A percentile compares a stretch with the other conserved stretches of the same genome.
phyloP scores from a whole-genome alignment of 1,140 invertebrate genomes.

The Drosophila pectinifera region DNA sequence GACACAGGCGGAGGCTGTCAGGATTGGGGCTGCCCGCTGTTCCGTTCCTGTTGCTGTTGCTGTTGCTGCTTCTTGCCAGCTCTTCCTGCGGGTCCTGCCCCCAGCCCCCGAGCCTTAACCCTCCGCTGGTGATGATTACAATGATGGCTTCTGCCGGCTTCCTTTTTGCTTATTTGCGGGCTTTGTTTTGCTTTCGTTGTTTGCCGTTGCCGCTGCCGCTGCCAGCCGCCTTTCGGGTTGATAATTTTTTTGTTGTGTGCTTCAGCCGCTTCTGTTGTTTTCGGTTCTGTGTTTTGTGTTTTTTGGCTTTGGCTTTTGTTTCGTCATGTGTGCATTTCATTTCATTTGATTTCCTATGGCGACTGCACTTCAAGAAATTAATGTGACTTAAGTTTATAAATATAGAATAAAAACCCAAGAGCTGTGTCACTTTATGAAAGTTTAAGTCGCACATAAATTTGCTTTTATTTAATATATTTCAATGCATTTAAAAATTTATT shows the following conservation, averaged over 20 bases:
- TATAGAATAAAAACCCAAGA: too few species aligned
- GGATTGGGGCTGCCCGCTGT: conserved; percentile 56
- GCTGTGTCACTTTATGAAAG: too few species aligned
- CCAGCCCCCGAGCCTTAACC: conserved; percentile 36
- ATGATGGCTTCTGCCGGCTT: conserved; percentile 74
- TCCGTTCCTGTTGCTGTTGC: conserved; percentile 48
- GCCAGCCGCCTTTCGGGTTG: conserved; percentile 74
- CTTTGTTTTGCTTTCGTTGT: conserved; percentile 68
- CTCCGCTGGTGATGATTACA: conserved; percentile 80
- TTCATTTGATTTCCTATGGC: conserved; percentile 84
- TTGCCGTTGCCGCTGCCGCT: conserved; percentile 44
- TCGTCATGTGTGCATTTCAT: conserved; percentile 80
- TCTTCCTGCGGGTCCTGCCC: conserved; percentile 32
- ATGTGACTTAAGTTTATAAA: too few species aligned
- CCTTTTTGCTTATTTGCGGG: conserved; percentile 76
- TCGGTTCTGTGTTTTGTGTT: conserved; percentile 53
- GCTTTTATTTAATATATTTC: too few species aligned
- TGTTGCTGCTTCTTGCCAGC: conserved; percentile 29
- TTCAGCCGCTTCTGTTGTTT: conserved; percentile 38
- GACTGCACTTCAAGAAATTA: conserved; percentile 26
- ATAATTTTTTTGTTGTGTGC: conserved; percentile 69
- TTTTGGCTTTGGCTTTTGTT: conserved; percentile 77
- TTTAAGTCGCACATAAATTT: too few species aligned
- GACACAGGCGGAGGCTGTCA: conserved; percentile 38
- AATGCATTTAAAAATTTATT: too few species aligned